phyloP scores from a whole-genome alignment of 2,797 vertebrate species.

The Hafferia zeledoni region DNA sequence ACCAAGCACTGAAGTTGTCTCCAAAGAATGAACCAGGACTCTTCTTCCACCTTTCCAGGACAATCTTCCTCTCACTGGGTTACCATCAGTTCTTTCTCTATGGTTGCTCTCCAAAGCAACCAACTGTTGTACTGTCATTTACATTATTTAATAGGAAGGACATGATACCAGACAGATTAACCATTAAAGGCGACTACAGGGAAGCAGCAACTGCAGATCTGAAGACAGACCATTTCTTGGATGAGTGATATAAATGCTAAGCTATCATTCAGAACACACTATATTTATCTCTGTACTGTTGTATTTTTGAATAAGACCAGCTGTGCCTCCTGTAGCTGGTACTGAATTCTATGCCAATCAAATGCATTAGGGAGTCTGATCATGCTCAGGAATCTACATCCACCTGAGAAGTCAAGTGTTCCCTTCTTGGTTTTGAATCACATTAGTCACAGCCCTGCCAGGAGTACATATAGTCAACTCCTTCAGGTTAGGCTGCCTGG shows the following conservation, averaged over 20 bases:
- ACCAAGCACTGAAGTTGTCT: neutral
- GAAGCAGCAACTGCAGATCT: neutral
- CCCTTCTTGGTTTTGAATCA: neutral
- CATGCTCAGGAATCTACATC: neutral
- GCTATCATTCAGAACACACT: neutral
- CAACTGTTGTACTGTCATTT: neutral
- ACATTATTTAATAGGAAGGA: neutral
- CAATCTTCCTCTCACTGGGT: neutral
- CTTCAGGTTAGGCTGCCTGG: too few relatives aligned
- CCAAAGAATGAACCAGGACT: neutral
- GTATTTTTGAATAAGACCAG: slow-evolving; percentile 14
- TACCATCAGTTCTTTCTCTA: neutral
- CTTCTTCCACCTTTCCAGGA: neutral
- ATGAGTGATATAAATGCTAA: neutral
- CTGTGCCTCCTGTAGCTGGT: neutral
- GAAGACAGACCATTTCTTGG: neutral
- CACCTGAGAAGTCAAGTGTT: neutral
- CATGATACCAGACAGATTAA: neutral
- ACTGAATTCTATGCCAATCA: neutral
- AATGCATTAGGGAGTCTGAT: neutral
- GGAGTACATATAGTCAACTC: neutral
- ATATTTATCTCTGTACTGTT: neutral
- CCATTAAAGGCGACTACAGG: neutral
- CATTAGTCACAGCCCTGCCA: neutral
- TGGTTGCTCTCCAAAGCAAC: neutral